These are phyloP conservation scores for Lycorma delicatula DNA, from an alignment of 1,140 invertebrate species.

Conservation along the genomic window DNA sequence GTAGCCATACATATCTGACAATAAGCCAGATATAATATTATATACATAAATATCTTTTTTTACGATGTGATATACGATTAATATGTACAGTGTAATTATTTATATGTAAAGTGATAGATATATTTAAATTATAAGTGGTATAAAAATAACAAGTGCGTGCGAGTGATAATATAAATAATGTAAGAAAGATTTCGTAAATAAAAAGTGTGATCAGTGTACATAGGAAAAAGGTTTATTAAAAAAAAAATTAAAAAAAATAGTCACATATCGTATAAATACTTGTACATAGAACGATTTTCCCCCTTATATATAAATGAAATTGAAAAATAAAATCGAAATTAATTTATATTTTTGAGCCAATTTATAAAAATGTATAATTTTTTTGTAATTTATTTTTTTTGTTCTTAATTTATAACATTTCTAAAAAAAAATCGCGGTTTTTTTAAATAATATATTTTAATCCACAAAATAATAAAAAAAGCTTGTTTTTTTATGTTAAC, in stretches of 20 bases:
- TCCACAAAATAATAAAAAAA: too few species aligned
- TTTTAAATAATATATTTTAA: constrained; percentile 4
- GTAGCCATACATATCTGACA: constrained; percentile 55
- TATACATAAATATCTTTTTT: too few species aligned
- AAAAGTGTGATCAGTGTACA: too few species aligned
- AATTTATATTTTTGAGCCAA: constrained; percentile 3
- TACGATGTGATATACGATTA: neutral
- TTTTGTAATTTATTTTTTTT: neutral
- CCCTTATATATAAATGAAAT: constrained; percentile 5
- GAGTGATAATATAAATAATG: neutral
- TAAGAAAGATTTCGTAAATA: neutral
- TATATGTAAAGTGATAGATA: neutral
- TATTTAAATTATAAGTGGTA: neutral
- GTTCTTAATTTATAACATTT: neutral
- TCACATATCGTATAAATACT: too few species aligned
- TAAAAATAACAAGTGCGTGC: neutral
- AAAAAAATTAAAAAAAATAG: too few species aligned
- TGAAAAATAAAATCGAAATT: neutral
- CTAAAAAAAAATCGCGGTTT: neutral
- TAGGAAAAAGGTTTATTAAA: too few species aligned
- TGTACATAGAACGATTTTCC: too few species aligned
- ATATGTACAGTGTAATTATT: neutral
- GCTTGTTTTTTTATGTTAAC: constrained; percentile 6
- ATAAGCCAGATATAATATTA: too few species aligned
- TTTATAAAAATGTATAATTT: constrained; percentile 13